Conservation (phyloP, 2,888 invertebrate species). For the Clunio marinus region DNA sequence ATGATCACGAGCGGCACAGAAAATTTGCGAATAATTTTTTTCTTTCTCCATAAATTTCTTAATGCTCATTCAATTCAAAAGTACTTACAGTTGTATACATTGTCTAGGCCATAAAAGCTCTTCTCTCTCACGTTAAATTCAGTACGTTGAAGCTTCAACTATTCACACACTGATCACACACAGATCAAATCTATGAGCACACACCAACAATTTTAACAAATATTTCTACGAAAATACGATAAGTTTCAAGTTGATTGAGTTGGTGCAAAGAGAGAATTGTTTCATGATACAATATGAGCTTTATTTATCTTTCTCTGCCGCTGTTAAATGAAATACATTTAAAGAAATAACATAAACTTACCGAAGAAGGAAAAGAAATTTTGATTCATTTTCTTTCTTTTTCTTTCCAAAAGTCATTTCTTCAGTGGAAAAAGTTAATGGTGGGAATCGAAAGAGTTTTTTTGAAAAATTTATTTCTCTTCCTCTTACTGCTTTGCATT, state of each 20-base stretch:
- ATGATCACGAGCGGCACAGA: neutral
- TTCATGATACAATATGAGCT: neutral
- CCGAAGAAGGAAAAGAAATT: constrained; percentile 37
- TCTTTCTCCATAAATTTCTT: neutral
- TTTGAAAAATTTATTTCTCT: constrained; percentile 33
- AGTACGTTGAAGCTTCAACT: neutral
- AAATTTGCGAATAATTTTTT: constrained; percentile 9
- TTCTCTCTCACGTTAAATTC: neutral
- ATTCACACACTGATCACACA: too few relatives aligned
- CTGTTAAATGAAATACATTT: constrained; percentile 11
- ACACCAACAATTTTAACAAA: neutral
- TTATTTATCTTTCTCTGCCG: constrained; percentile 13
- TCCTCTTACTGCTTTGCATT: constrained; percentile 37
- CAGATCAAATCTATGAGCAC: neutral
- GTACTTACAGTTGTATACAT: neutral
- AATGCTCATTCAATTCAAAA: constrained; percentile 16
- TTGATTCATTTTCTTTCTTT: constrained; percentile 27
- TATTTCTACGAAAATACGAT: neutral
- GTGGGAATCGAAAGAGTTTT: constrained; percentile 36
- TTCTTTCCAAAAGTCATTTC: constrained; percentile 11
- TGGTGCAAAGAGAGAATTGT: constrained; percentile 35
- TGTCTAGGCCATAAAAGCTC: neutral
- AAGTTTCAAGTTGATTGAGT: constrained; percentile 29
- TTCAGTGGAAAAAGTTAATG: constrained; percentile 31
- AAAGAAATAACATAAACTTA: neutral